Evolutionary conservation across 2,888 invertebrate genomes (phyloP).

Genomic region (Lycia hirtaria): DNA sequence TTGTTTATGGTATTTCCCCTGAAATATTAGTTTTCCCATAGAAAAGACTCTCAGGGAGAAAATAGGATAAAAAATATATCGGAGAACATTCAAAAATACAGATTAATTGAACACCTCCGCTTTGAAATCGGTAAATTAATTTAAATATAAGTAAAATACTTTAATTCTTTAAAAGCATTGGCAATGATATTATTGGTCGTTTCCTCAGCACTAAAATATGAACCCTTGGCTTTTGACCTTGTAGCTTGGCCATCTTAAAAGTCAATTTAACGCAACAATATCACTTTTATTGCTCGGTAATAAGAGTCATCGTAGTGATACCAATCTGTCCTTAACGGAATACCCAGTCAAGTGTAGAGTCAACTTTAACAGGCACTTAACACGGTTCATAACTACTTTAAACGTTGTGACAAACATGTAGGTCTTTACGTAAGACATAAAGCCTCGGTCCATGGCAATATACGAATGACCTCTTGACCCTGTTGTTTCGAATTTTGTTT

Average conservation of each 20-base stretch:
- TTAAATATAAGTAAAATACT: neutral
- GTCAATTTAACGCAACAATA: neutral
- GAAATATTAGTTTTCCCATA: no score
- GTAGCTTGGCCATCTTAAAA: neutral
- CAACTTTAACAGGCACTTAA: slow-evolving; percentile 13
- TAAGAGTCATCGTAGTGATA: neutral
- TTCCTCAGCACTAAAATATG: slow-evolving; percentile 11
- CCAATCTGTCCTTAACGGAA: neutral
- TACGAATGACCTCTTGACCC: slow-evolving; percentile 19
- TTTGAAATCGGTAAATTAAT: neutral
- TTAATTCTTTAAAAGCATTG: slow-evolving; percentile 14
- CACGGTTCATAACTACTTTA: slow-evolving; percentile 3
- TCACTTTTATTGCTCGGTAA: neutral
- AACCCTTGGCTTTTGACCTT: slow-evolving; percentile 11
- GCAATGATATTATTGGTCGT: slow-evolving; percentile 11
- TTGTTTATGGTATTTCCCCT: no score
- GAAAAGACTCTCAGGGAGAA: no score
- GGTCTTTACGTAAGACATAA: slow-evolving; percentile 5
- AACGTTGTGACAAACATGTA: slow-evolving; percentile 11
- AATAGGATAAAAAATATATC: no score
- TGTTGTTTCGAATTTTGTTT: slow-evolving; percentile 20
- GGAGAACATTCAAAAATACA: no score
- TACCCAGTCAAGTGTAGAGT: neutral
- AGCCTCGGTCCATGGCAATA: neutral
- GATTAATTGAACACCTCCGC: no score